Evolutionary conservation across 2,113 vertebrate species (phyloP), one percentile per base, ranked within the genome.

Genomic region (Martes martes): DNA sequence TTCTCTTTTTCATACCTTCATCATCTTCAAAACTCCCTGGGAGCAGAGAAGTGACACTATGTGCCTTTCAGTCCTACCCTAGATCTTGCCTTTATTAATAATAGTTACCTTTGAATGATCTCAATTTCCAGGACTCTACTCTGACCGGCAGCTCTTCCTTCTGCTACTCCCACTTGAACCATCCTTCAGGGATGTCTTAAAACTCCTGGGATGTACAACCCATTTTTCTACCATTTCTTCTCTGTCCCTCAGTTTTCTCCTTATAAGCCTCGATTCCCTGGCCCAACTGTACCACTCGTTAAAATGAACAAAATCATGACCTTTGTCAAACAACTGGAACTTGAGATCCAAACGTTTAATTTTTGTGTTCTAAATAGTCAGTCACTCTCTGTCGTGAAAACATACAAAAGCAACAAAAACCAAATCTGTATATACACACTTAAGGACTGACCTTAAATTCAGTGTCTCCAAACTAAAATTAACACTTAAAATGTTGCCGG

Each of bases 141-240:
- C 28, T 42, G 61, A 83, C 8, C 3, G 11, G 23, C 4, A 33
- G 14, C 42, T 63, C 7, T 4, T 26, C 23, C 11, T 45, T 50
- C 16, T 9, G 3, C 14, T 28, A 21, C 2, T 36, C 26, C 31
- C 26, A 39, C 4, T 45, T 73, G 31, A 82, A 26, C 33, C 26
- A 9, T 28, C 13, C 33, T 65, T 36, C 24, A 26, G 28, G 31
- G 24, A 83, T 26, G 3, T 21, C 61, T 6, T 6, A n/a, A n/a
- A 14, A n/a, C 1, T 7, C 4, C 31, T 42, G 11, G 11, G 5
- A 69, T 2, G 3, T 7, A n/a, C 7, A 47, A 6, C 14, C 28
- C 14, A 59, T n/a, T 42, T 8, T 16, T 74, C 65, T 82, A 33
- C 0, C 11, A 52, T 19, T 31, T 57, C 36, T 67, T 11, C 61